phyloP scores from a whole-genome alignment of 2,888 invertebrate species.

The Acanthosepion pharaonis region DNA sequence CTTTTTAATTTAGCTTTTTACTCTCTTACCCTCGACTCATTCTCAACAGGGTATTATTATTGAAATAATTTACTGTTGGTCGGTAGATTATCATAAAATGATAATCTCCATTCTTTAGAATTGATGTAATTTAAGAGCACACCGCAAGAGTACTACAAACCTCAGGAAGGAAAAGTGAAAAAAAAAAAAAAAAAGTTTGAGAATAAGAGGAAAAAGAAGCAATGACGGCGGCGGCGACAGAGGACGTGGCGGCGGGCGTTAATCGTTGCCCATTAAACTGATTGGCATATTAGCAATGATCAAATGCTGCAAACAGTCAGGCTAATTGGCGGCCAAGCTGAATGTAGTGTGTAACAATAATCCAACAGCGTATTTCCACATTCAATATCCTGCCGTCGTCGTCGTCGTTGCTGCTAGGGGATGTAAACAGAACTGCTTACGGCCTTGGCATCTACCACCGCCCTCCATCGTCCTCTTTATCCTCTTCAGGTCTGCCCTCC shows the following conservation, averaged over 20 bases:
- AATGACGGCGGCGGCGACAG: neutral
- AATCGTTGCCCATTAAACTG: constrained; percentile 43
- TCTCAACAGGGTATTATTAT: neutral
- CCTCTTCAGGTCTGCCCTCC: neutral
- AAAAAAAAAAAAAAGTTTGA: constrained; percentile 1
- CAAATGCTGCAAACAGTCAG: constrained; percentile 44
- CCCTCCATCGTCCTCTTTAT: neutral
- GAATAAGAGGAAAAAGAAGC: neutral
- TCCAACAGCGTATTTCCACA: constrained; percentile 36
- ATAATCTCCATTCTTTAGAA: neutral
- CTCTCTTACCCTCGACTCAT: no score
- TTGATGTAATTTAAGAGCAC: neutral
- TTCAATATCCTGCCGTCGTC: constrained; percentile 42
- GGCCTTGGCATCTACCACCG: neutral
- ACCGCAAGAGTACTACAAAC: constrained; percentile 33
- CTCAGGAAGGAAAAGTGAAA: neutral
- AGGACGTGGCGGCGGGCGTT: neutral
- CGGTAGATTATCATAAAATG: neutral
- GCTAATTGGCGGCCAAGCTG: constrained; percentile 40
- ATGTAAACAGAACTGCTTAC: constrained; percentile 36
- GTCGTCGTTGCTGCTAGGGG: neutral
- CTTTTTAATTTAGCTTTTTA: no score
- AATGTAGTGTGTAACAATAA: constrained; percentile 41
- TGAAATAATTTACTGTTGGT: neutral
- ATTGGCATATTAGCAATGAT: constrained; percentile 45